A percentile compares a stretch with the other conserved stretches of the same genome.
These are phyloP conservation scores for Epinephelus awoara DNA, from an alignment of 2,797 vertebrate genomes.

Conservation along the genomic window DNA sequence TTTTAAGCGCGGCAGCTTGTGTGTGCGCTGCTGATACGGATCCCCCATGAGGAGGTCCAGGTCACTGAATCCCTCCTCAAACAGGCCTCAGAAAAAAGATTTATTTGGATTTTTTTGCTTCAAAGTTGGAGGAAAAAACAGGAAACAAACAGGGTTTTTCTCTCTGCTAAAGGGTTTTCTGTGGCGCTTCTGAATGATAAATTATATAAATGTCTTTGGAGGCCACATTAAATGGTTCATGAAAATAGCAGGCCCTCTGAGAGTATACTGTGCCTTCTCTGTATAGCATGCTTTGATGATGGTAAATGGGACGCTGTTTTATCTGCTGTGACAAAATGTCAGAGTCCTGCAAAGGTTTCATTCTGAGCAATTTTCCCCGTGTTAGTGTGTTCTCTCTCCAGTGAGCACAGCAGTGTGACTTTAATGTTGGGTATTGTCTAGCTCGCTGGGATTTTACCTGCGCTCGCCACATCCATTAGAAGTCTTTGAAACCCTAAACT, in stretches of 20 bases:
- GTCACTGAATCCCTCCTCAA: slow-evolving; percentile 71
- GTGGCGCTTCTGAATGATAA: slow-evolving; percentile 72
- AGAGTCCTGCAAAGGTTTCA: slow-evolving; percentile 52
- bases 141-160: slow-evolving; percentile 58
- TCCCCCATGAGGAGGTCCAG: slow-evolving; percentile 72
- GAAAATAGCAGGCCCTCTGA: slow-evolving; percentile 70
- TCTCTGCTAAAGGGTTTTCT: slow-evolving; percentile 57
- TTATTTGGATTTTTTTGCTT: slow-evolving; percentile 53
- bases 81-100: slow-evolving; percentile 49
- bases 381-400: slow-evolving; percentile 22
- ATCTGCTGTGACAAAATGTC: slow-evolving; percentile 64
- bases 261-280: slow-evolving; percentile 62
- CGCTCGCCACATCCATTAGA: slow-evolving; percentile 47
- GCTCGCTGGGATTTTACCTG: slow-evolving; percentile 47
- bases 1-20: slow-evolving; percentile 52
- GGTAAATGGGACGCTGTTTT: slow-evolving; percentile 67
- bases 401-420: slow-evolving; percentile 5
- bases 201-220: slow-evolving; percentile 76
- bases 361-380: slow-evolving; percentile 30
- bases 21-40: slow-evolving; percentile 76
- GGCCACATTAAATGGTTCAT: slow-evolving; percentile 79
- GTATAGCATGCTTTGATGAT: slow-evolving; percentile 72
- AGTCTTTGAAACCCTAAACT: slow-evolving; percentile 63
- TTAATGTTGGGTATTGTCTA: slow-evolving; percentile 33
- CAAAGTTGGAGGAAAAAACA: slow-evolving; percentile 48